Conservation (phyloP, 2,797 vertebrate genomes). For the Chloroceryle amazona region DNA sequence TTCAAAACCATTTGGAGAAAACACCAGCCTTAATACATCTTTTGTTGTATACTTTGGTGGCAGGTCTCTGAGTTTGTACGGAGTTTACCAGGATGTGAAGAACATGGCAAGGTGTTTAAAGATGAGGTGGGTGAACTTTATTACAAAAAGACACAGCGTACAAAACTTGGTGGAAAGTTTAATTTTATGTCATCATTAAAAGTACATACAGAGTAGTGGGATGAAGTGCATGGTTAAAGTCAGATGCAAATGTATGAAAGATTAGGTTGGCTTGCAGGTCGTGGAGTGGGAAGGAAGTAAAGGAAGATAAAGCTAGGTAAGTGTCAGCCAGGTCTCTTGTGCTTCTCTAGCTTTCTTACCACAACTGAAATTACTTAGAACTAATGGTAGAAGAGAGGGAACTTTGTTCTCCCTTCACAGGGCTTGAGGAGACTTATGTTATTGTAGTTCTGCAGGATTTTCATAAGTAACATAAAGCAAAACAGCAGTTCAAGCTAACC, state of each 20-base stretch:
- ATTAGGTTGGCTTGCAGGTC: neutral
- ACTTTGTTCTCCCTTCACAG: neutral
- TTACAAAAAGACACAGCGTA: neutral
- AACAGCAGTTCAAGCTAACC: neutral
- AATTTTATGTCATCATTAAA: neutral
- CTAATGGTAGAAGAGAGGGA: neutral
- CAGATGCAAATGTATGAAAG: neutral
- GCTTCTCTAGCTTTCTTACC: neutral
- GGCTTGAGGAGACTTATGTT: neutral
- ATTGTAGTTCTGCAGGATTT: neutral
- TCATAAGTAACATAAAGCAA: neutral
- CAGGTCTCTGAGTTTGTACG: conserved; percentile 89
- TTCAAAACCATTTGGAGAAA: neutral
- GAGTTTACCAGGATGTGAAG: conserved; percentile 89
- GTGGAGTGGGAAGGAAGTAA: neutral
- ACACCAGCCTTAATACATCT: neutral
- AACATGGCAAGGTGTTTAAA: conserved; percentile 89
- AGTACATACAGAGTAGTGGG: neutral
- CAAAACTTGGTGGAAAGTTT: neutral
- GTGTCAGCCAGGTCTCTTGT: neutral
- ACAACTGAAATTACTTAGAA: neutral
- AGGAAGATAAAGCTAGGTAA: neutral
- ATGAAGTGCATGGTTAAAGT: neutral
- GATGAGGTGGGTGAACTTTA: conserved; percentile 83
- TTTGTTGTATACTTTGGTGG: conserved; percentile 39